Evolutionary conservation across 2,888 invertebrate genomes (phyloP), one percentile per base, ranked within the genome.

Genomic region (Ptilodon capucinus): DNA sequence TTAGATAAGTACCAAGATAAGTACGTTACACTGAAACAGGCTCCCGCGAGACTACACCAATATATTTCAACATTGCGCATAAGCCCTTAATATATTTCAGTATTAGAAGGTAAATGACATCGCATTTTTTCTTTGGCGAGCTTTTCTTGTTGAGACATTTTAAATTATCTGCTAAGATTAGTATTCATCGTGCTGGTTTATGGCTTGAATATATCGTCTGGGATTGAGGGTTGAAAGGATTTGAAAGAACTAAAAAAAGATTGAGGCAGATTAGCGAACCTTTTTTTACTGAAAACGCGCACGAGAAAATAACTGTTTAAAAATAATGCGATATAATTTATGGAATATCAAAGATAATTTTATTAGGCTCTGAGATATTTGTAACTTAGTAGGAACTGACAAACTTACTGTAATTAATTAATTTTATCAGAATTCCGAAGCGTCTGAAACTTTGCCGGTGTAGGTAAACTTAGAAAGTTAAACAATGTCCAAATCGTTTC

Each of bases 1-100:
- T 59, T 50, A 55, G 60, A 62, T 64, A 64, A 58, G 54, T 51
- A 51, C 51, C 39, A 57, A 62, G 58, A 64, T 64, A 56, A 61
- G 45, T 49, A 51, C 49, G 57, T 60, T 60, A 64, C 48, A 43
- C 44, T 44, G 51, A 21, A 54, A 41, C 42, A 52, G 28, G 30
- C 30, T 44, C 44, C 58, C 53, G 42, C 30, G 47, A 44, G 21
- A 32, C 35, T 44, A 48, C 51, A 46, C 43, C 44, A 54, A 54
- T 44, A 51, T 19, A 13, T 38, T 38, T 19, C 1, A 19, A 19
- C 19, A 38, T 38, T 13, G 19, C 13, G 19, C 7, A 38, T 38
- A 13, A 38, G 13, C 18, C 18, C 19, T 38, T 38, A 16, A 35
- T 9, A 38, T 38, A 38, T 19, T 13, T 16, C 18, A 19, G 38